Conservation (phyloP, 2,888 invertebrate genomes). For the Rambutsinella grinnellia region DNA sequence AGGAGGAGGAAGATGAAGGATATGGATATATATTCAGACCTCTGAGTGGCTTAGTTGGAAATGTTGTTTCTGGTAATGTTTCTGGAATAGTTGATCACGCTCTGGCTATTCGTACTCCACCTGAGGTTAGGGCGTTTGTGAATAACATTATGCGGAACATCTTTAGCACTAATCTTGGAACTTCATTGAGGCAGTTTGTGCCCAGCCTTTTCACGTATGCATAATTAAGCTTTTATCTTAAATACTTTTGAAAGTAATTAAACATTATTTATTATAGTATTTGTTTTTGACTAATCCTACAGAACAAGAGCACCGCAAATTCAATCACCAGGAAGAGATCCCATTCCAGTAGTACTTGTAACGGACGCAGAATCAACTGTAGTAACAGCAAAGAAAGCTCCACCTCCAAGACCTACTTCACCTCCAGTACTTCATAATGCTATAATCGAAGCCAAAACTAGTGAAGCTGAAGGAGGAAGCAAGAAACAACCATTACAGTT, state of each 20-base stretch:
- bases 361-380: too few relatives aligned
- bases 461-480: slow-evolving; percentile 9
- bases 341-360: slow-evolving; percentile 15
- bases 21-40: slow-evolving; percentile 38
- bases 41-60: slow-evolving; percentile 33
- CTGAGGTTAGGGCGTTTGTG: slow-evolving; percentile 41
- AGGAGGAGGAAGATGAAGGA: slow-evolving; percentile 20
- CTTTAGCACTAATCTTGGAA: slow-evolving; percentile 27
- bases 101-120: slow-evolving; percentile 39
- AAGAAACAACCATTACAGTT: slow-evolving; percentile 17
- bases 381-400: neutral
- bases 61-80: slow-evolving; percentile 40
- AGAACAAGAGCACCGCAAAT: slow-evolving; percentile 18
- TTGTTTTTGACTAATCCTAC: neutral
- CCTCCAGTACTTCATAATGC: neutral
- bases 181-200: slow-evolving; percentile 31
- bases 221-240: neutral
- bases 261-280: too few relatives aligned
- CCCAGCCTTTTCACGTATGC: slow-evolving; percentile 35
- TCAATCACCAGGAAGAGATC: neutral
- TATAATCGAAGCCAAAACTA: slow-evolving; percentile 16
- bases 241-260: neutral
- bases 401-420: neutral
- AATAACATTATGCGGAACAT: slow-evolving; percentile 42
- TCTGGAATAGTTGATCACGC: slow-evolving; percentile 44